Evolutionary conservation across 1,140 invertebrate genomes (phyloP), one percentile per base, ranked within the genome.

Genomic region (Drosophila athabasca): DNA sequence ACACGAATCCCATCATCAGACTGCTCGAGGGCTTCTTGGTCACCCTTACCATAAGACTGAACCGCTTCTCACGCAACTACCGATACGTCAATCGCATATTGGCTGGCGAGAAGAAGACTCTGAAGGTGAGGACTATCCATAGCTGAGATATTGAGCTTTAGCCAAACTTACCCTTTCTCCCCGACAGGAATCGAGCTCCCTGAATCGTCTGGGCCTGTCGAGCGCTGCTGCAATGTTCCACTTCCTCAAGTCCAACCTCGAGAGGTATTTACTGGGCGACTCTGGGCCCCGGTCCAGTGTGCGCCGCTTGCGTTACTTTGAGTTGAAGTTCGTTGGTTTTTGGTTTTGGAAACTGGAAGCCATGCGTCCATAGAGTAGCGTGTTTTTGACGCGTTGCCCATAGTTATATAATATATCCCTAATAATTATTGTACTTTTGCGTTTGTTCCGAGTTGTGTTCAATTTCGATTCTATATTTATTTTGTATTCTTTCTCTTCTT

Each of bases 31-130:
- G 97, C 78, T 93, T 95, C 9, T 94, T 98, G 87, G 95, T 98
- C 13, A 97, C 96, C n/a, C 87, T 97, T n/a, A 99, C 97, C 5
- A 94, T 94, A 51, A 95, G 95, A 66, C 92, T 99, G 39, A 98
- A 99, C 93, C 94, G 93, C 69, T 96, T 98, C 67, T 99, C 98
- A 0, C 94, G 95, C 31, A 97, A 99, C 92, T 99, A 99, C 93
- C 94, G 98, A 79, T 98, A 97, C 90, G 96, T 99, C 0, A 96
- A 97, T 6, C 94, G 95, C 50, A 95, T 96, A 15, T 92, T 97
- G 24, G 93, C 94, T 0, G 93, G 94, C 51, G 96, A 97, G 87
- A 98, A 98, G 92, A 96, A 96, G 90, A 91, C 94, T 55, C 92
- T 98, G 2, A 99, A 98, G 94, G 96, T 97, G 92, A 6, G 59